Evolutionary conservation across 2,888 invertebrate genomes (phyloP).

Genomic region (Callyntrura sp.): DNA sequence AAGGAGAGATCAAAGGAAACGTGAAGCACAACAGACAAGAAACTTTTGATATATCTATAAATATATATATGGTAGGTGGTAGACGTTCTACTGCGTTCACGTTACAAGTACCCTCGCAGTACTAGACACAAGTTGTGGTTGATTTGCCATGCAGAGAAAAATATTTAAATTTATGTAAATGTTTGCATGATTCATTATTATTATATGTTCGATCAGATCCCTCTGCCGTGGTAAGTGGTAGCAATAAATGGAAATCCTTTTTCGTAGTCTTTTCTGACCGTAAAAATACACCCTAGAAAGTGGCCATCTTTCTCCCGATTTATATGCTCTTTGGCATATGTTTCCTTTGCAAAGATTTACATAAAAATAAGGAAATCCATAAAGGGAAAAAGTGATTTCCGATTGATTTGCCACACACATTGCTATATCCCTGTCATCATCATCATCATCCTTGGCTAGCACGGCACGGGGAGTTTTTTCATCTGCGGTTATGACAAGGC

Average conservation of each 20-base stretch:
- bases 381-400: constrained; percentile 59
- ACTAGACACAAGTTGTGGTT: constrained; percentile 11
- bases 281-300: constrained; percentile 14
- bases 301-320: background rate
- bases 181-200: constrained; percentile 35
- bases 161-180: constrained; percentile 65
- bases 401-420: constrained; percentile 36
- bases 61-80: no score
- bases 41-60: no score
- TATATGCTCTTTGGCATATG: constrained; percentile 27
- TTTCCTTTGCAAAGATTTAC: constrained; percentile 37
- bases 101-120: background rate
- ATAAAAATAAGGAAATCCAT: constrained; percentile 65
- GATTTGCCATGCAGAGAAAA: constrained; percentile 3
- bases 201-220: background rate
- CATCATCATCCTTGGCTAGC: no score
- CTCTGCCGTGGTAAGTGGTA: no score
- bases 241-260: background rate
- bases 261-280: background rate
- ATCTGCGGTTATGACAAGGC: constrained; percentile 41
- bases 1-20: constrained; percentile 58
- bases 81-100: background rate
- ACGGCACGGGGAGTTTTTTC: constrained; percentile 46
- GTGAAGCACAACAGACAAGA: background rate
- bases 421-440: no score